phyloP scores from a whole-genome alignment of 2,888 invertebrate species.

The Sminthurinus aureus region DNA sequence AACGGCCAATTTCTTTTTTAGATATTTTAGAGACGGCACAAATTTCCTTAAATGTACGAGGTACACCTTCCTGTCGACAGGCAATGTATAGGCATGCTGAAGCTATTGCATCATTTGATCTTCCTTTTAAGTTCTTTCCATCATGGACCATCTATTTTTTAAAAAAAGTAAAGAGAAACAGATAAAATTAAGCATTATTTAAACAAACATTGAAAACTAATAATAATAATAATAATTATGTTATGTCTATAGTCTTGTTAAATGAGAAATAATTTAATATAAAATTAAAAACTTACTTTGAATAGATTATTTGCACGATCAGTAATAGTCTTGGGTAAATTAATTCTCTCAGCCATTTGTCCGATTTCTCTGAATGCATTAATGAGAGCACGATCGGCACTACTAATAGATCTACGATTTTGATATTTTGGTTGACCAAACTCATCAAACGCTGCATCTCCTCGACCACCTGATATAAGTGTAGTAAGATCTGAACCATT shows the following conservation, averaged over 20 bases:
- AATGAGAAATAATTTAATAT: not conserved
- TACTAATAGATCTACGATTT: conserved; percentile 82
- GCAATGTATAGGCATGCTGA: conserved; percentile 99
- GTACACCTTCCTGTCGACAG: conserved; percentile 97
- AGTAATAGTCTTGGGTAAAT: conserved; percentile 94
- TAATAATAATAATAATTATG: no score
- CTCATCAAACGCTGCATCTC: conserved; percentile 86
- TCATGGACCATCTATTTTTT: conserved; percentile 78
- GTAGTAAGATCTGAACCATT: conserved; percentile 97
- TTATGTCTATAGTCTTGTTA: not conserved
- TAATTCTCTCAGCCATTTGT: conserved; percentile 98
- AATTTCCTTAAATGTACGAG: conserved; percentile 98
- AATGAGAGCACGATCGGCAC: conserved; percentile 92
- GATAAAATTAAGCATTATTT: not conserved
- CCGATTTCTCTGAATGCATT: conserved; percentile 97
- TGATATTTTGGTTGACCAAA: conserved; percentile 76
- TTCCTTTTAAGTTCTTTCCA: conserved; percentile 92
- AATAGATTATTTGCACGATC: conserved; percentile 96
- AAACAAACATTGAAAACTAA: no score
- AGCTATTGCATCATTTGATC: conserved; percentile 97
- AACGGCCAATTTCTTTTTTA: conserved; percentile 98
- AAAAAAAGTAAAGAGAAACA: conserved; percentile 32
- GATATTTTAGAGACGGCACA: conserved; percentile 99
- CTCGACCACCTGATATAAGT: conserved; percentile 78
- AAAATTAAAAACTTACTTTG: conserved; percentile 72